Evolutionary conservation across 2,113 vertebrate species (phyloP).

Genomic region (Neolamprologus caudopunctatus): DNA sequence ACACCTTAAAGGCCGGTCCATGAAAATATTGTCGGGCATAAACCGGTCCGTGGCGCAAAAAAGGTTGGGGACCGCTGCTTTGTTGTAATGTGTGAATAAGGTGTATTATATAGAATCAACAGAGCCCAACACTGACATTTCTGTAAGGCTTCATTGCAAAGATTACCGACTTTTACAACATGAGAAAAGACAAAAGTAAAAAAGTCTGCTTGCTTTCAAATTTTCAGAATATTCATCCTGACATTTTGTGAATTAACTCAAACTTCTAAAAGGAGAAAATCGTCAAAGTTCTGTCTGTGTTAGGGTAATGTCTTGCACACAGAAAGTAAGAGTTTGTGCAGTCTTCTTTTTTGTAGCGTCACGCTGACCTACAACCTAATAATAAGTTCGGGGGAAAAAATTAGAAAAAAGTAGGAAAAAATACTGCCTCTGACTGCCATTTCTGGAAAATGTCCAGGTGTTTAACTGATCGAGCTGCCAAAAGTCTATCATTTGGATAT

Average conservation of each 20-base stretch:
- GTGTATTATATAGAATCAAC: background rate
- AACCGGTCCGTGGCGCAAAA: too few species aligned
- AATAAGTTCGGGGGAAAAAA: background rate
- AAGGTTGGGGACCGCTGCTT: too few species aligned
- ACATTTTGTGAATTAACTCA: slow-evolving; percentile 3
- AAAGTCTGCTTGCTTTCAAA: background rate
- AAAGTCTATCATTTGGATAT: background rate
- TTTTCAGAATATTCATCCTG: background rate
- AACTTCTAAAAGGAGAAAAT: background rate
- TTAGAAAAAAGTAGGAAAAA: background rate
- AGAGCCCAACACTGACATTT: background rate
- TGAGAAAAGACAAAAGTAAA: background rate
- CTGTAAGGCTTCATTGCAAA: background rate
- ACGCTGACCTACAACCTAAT: slow-evolving; percentile 37
- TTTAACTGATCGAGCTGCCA: background rate
- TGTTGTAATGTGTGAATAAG: background rate
- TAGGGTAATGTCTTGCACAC: background rate
- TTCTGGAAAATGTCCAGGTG: background rate
- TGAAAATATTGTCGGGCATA: too few species aligned
- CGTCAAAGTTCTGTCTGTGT: background rate
- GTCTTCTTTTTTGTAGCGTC: slow-evolving; percentile 3
- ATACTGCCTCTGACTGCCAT: background rate
- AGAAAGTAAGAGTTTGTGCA: background rate
- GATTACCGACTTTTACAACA: background rate
- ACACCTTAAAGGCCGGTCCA: too few species aligned